phyloP scores from a whole-genome alignment of 2,113 vertebrate genomes.

The Junco hyemalis region DNA sequence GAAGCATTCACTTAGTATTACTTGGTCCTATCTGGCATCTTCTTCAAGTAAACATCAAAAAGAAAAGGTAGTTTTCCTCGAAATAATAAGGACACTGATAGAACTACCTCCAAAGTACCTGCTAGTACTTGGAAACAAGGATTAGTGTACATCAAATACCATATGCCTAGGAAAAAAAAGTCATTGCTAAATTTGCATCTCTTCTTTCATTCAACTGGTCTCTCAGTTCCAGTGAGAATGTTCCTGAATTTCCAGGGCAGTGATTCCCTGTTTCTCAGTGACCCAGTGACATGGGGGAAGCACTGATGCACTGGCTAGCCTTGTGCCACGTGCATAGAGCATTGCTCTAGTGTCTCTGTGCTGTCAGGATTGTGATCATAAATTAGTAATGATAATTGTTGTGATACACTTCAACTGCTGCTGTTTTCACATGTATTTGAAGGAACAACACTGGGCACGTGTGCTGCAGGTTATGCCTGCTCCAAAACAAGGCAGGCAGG shows the following conservation, averaged over 20 bases:
- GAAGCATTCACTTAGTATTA: neutral
- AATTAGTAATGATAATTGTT: neutral
- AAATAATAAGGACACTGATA: neutral
- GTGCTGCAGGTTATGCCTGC: neutral
- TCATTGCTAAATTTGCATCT: neutral
- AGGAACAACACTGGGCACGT: neutral
- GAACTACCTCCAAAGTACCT: neutral
- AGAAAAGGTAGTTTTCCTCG: neutral
- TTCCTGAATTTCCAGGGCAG: neutral
- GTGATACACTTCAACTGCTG: neutral
- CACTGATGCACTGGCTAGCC: neutral
- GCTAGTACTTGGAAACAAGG: neutral
- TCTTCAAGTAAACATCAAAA: neutral
- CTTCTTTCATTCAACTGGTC: neutral
- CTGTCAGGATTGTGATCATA: neutral
- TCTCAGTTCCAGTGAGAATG: neutral
- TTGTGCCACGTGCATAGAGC: neutral
- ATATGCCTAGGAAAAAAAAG: neutral
- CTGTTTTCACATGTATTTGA: slow-evolving; percentile 25
- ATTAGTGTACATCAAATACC: neutral
- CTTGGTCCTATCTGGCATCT: neutral
- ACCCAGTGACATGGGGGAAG: neutral
- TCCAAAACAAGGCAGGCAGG: neutral
- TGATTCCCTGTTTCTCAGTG: neutral
- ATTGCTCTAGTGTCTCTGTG: slow-evolving; percentile 42